Conservation (phyloP, 2,113 vertebrate species). For the Cranoglanis bouderius region DNA sequence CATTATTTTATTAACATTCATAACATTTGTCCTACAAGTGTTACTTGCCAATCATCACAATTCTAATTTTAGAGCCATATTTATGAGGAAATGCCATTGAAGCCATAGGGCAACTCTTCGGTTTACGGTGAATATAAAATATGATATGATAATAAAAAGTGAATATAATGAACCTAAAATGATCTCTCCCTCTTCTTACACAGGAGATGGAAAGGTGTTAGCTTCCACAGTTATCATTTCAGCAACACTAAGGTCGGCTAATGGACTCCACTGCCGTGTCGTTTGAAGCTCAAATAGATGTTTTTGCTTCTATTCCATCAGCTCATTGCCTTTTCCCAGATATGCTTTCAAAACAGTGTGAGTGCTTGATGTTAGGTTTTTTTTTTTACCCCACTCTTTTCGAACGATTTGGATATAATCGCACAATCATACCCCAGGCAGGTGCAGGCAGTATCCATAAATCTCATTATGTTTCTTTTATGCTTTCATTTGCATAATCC, state of each 20-base stretch:
- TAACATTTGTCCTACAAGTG: neutral
- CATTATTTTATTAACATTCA: neutral
- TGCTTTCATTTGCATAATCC: slow-evolving; percentile 53
- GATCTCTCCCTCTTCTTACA: neutral
- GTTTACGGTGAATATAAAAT: neutral
- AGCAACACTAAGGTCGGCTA: neutral
- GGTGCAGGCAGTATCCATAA: slow-evolving; percentile 48
- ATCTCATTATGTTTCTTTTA: slow-evolving; percentile 52
- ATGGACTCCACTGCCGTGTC: neutral
- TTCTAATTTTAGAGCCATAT: neutral
- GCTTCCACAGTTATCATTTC: neutral
- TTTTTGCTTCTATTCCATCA: slow-evolving; percentile 30
- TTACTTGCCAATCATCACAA: neutral
- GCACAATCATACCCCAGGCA: slow-evolving; percentile 40
- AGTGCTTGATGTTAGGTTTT: slow-evolving; percentile 20
- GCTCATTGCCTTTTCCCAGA: slow-evolving; percentile 10
- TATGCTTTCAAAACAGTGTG: slow-evolving; percentile 29
- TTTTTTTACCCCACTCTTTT: neutral
- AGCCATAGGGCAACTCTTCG: neutral
- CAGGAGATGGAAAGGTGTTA: neutral
- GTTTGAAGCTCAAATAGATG: slow-evolving; percentile 6
- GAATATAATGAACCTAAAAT: neutral
- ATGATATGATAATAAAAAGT: neutral
- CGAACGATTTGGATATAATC: slow-evolving; percentile 39
- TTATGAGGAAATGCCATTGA: neutral